Percentiles rank a stretch among this genome's conserved stretches.
phyloP scores from a whole-genome alignment of 2,797 vertebrate species.

The Onychomys leucogaster region DNA sequence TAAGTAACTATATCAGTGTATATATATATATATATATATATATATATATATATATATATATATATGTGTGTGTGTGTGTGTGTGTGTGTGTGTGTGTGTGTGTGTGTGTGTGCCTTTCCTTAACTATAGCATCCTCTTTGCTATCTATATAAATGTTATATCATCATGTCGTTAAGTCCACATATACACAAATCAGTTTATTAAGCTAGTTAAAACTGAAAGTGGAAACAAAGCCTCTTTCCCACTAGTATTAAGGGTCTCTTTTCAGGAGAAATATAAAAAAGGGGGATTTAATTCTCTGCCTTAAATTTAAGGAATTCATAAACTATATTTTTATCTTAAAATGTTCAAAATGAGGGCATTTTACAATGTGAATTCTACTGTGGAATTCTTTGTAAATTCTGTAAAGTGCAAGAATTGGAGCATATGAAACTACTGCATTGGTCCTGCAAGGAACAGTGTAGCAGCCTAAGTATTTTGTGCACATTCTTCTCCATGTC shows the following conservation, averaged over 20 bases:
- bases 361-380: slow-evolving; percentile 65
- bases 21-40: no score
- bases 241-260: not conserved
- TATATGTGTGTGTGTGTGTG: accelerated
- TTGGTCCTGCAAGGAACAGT: slow-evolving; percentile 43
- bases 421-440: slow-evolving; percentile 39
- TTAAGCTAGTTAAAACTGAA: not conserved
- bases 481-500: not conserved
- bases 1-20: not conserved
- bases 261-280: not conserved
- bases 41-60: no score
- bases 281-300: not conserved
- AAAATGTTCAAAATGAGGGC: not conserved
- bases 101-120: not conserved
- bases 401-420: slow-evolving; percentile 64
- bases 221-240: not conserved
- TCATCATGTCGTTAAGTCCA: not conserved
- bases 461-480: slow-evolving; percentile 73
- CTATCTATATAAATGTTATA: not conserved
- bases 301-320: slow-evolving; percentile 58
- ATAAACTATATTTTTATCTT: slow-evolving; percentile 55
- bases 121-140: not conserved
- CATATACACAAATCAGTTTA: not conserved
- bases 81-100: not conserved
- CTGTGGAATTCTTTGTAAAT: slow-evolving; percentile 61